These are phyloP conservation scores for Oscheius sp. DNA, from an alignment of 2,888 invertebrate species.

Conservation along the genomic window DNA sequence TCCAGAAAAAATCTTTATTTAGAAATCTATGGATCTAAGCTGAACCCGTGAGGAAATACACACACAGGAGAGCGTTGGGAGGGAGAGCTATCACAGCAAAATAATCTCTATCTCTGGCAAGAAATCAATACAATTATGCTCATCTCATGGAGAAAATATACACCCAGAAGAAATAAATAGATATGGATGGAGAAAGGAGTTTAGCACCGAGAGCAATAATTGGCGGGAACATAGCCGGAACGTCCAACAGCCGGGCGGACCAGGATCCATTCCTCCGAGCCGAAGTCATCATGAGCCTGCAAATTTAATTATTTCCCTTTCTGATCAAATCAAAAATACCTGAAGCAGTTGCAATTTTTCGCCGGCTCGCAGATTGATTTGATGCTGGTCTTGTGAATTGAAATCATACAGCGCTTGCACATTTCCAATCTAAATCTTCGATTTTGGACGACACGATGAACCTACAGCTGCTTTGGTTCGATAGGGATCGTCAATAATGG, in stretches of 20 bases:
- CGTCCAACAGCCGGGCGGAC: conserved; percentile 39
- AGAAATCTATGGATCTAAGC: not conserved
- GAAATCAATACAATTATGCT: not conserved
- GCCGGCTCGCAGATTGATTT: conserved; percentile 51
- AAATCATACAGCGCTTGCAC: conserved; percentile 55
- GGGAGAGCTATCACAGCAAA: conserved; percentile 4
- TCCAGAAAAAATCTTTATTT: not conserved
- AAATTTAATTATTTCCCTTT: not conserved
- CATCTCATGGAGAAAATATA: not conserved
- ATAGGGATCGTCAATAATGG: not conserved
- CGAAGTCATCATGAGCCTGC: conserved; percentile 54
- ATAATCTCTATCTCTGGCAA: not conserved
- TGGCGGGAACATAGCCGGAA: conserved; percentile 59
- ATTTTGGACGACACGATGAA: not conserved
- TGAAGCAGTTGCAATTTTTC: conserved; percentile 37
- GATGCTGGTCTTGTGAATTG: conserved; percentile 54
- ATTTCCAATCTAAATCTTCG: conserved; percentile 40
- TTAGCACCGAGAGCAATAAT: conserved; percentile 43
- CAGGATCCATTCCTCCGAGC: conserved; percentile 61
- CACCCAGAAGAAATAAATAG: not conserved
- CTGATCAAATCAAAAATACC: too few species aligned
- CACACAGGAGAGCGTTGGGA: not conserved
- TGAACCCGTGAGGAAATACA: not conserved
- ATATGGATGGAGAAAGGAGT: not conserved
- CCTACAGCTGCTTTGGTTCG: conserved; percentile 6